A percentile compares a stretch with the other conserved stretches of the same genome.
phyloP scores from a whole-genome alignment of 2,113 vertebrate species.

The Malurus elegans region DNA sequence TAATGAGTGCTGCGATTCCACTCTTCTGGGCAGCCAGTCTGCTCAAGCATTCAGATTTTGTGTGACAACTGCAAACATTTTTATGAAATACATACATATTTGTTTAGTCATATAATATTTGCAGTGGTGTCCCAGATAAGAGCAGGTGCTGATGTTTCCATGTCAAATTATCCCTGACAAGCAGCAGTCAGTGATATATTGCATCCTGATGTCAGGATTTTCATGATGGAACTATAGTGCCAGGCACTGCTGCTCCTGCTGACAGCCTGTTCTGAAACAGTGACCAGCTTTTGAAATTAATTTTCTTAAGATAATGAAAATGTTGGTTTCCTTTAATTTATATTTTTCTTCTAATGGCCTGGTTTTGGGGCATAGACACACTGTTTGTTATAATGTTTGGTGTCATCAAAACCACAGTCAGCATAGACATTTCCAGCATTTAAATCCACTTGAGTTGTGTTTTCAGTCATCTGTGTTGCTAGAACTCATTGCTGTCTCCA shows the following conservation, averaged over 20 bases:
- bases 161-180: slow-evolving; percentile 7
- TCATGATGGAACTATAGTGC: not conserved
- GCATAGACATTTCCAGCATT: not conserved
- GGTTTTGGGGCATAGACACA: not conserved
- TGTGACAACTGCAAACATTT: not conserved
- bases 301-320: not conserved
- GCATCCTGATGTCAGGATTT: not conserved
- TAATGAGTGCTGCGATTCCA: not conserved
- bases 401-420: not conserved
- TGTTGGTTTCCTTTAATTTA: not conserved
- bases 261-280: not conserved
- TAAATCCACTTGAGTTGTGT: not conserved
- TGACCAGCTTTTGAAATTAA: not conserved
- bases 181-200: slow-evolving; percentile 1
- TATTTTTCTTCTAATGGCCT: not conserved
- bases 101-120: not conserved
- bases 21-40: not conserved
- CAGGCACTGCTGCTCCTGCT: not conserved
- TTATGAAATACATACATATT: not conserved
- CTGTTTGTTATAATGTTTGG: not conserved
- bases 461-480: not conserved
- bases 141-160: not conserved
- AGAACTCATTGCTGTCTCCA: not conserved
- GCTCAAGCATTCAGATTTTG: not conserved
- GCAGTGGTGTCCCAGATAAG: not conserved